Percentiles rank a stretch among this genome's conserved stretches.
Evolutionary conservation across 2,113 vertebrate genomes (phyloP).

Genomic region (Himantopus leucocephalus): DNA sequence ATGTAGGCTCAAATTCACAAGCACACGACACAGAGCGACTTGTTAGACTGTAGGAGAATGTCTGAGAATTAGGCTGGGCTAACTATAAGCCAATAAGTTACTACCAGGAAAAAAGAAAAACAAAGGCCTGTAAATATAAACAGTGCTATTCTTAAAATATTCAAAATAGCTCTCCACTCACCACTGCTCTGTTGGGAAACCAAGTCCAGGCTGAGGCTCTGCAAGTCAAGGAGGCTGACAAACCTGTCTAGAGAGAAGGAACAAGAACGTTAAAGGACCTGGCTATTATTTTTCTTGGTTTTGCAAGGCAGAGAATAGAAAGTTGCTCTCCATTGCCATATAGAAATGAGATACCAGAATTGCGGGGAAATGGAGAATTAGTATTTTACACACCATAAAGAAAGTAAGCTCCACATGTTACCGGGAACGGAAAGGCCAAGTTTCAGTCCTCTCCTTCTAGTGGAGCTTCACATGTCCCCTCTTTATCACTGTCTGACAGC

Average conservation of each 20-base stretch:
- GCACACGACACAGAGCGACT: neutral
- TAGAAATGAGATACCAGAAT: neutral
- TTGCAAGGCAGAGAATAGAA: neutral
- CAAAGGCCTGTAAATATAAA: neutral
- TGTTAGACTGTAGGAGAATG: neutral
- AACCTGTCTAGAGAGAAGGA: neutral
- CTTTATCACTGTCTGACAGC: neutral
- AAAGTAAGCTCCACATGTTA: neutral
- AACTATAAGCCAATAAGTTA: neutral
- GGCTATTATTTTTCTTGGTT: neutral
- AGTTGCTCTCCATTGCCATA: neutral
- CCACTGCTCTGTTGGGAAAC: neutral
- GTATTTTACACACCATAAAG: neutral
- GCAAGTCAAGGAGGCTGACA: neutral
- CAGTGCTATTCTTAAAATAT: neutral
- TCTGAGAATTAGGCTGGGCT: neutral
- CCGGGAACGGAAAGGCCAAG: accelerated
- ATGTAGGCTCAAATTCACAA: neutral
- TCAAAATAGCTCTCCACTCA: neutral
- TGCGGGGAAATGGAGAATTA: neutral
- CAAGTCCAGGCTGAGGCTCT: neutral
- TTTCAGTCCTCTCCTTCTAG: neutral
- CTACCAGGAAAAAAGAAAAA: neutral
- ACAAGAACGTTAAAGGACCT: neutral
- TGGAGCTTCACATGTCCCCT: neutral